Base-by-base conservation (phyloP, 2,113 vertebrate genomes). In the Helogale parvula region DNA sequence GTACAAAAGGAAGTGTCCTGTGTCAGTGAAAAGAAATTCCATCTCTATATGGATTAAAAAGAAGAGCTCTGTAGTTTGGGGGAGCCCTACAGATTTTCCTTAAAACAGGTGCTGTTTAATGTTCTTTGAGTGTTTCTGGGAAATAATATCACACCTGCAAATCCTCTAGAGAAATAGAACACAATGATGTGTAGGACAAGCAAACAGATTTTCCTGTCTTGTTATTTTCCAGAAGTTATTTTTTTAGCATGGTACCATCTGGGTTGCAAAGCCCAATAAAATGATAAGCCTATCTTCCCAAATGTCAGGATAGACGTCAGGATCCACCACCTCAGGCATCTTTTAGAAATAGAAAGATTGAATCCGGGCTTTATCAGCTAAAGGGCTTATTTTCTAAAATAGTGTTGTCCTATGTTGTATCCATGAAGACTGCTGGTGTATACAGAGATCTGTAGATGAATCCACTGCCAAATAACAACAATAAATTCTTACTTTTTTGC, bases 311-410 rank as follows among this genome's bases (percentile, higher is more conserved):
- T 54, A 93, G 54, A 54, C 1, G 2, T 96, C 96, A 63, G 27
- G n/a, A 97, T 93, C 72, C 7, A 88, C 84, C n/a, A 77, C 25
- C 90, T 84, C 38, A 35, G 65, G 47, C 35, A 14, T 83, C 47
- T 81, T 86, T 96, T 95, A 88, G 96, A 98, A 98, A 97, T 93
- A 91, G 92, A 96, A 97, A 97, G 96, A 96, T 97, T 79, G 60
- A 96, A 96, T 97, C 92, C 68, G 17, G 41, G 65, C 50, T 93
- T 97, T 97, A 92, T 96, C 96, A 83, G 92, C 65, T 79, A 45
- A 94, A 96, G 68, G 71, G 63, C 71, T 95, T 96, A 88, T 96
- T 97, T 94, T 95, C 88, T 96, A 88, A 97, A 97, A 97, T 65
- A 90, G 89, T 77, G 29, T 95, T 96, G 92, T 90, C 54, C 88